A percentile compares a stretch with the other conserved stretches of the same genome.
These are phyloP conservation scores for Ophion slaviceki DNA, from an alignment of 2,888 invertebrate genomes.

Conservation along the genomic window DNA sequence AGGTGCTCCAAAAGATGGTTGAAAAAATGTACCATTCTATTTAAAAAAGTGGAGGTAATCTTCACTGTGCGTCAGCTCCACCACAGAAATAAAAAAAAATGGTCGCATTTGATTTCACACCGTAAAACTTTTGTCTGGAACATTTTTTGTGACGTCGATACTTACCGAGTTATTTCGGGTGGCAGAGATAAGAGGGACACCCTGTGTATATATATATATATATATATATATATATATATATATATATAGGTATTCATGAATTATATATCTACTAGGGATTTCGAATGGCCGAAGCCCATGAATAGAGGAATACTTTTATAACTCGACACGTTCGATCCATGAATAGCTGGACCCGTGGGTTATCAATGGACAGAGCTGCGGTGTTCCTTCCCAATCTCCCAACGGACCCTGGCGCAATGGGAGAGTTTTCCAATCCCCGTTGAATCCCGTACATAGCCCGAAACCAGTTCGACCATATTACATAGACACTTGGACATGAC, in stretches of 20 bases:
- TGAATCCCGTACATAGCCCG: slow-evolving; percentile 19
- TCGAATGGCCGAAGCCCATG: slow-evolving; percentile 47
- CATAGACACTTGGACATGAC: not conserved
- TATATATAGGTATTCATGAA: slow-evolving; percentile 1
- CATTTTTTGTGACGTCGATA: too few species aligned
- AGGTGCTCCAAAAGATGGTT: too few species aligned
- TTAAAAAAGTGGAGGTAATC: too few species aligned
- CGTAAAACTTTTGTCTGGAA: too few species aligned
- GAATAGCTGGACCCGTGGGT: slow-evolving; percentile 33
- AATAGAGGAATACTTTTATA: slow-evolving; percentile 53
- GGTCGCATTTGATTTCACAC: too few species aligned
- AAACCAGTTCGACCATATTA: slow-evolving; percentile 20
- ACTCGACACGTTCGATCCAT: slow-evolving; percentile 16
- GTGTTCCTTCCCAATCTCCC: slow-evolving; percentile 17
- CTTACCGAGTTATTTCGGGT: too few species aligned
- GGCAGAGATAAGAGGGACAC: too few species aligned
- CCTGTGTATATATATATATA: too few species aligned
- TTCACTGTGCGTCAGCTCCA: too few species aligned
- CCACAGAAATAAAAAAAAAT: too few species aligned
- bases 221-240: too few species aligned
- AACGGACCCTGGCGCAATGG: not conserved
- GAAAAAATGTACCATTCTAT: too few species aligned
- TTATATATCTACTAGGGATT: slow-evolving; percentile 24
- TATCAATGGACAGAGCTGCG: slow-evolving; percentile 36
- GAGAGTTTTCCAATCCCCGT: not conserved